Base-by-base conservation (phyloP, 2,888 invertebrate genomes). In the Lithophane semibrunnea region DNA sequence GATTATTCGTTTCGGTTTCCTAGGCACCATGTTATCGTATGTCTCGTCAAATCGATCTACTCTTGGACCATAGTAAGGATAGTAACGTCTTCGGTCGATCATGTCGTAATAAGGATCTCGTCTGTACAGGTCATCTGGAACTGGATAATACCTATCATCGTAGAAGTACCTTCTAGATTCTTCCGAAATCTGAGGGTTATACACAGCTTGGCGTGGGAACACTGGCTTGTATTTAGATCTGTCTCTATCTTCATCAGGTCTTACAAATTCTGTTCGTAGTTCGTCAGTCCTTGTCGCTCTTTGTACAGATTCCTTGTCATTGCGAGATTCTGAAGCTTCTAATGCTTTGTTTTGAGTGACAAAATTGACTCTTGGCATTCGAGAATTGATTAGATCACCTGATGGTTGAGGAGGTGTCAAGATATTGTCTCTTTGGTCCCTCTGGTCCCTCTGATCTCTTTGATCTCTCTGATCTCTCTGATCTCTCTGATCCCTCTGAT, bases 301-400 rank as follows among this genome's bases (percentile, higher is more conserved):
- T 85, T 96, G 97, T 37, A 97, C 92, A 29, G 95, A 92, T 87
- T 97, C 97, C 86, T 96, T 96, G 77, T 97, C 96, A 87, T 96
- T 95, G 67, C 97, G 94, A 9, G 96, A 96, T 91, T 97, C 97
- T 0, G 97, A 95, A 21, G 96, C 92, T 88, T 97, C 96, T 44
- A 97, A 87, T 1, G 92, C 91, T 94, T 97, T 97, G 82, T 97
- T 97, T 90, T 97, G 97, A 0, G 98, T 98, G 21, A 98, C 97
- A 87, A 98, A 98, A 91, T 98, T 97, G 1, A 98, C 97, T 87
- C 97, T 93, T 0, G 98, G 97, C 93, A 97, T 97, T 86, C 97
- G 93, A 7, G 97, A 96, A 88, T 96, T 97, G 44, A 97, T 95
- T 3, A 97, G 93, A 37, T 97, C 97, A 77, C 97, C 97, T 5